A percentile compares a stretch with the other conserved stretches of the same genome.
These are phyloP conservation scores for Lethrus apterus DNA, from an alignment of 1,140 invertebrate species.

Conservation along the genomic window DNA sequence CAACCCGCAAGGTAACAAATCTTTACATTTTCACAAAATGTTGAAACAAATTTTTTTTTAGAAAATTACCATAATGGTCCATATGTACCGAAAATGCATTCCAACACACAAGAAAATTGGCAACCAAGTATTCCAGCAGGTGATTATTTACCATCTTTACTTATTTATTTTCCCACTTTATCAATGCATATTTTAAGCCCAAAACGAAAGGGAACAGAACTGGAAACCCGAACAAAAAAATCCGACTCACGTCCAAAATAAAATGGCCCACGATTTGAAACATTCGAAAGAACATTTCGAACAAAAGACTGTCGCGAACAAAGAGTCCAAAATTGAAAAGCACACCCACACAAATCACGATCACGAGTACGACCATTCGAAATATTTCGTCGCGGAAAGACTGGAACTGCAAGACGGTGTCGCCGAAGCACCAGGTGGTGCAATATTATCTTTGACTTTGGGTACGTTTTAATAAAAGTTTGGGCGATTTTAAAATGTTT, in stretches of 20 bases:
- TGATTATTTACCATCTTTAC: background rate
- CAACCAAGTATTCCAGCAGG: slow-evolving; percentile 3
- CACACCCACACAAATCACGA: slow-evolving; percentile 12
- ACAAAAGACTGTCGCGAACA: slow-evolving; percentile 1
- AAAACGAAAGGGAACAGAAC: background rate
- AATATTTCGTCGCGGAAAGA: slow-evolving; percentile 29
- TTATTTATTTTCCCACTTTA: background rate
- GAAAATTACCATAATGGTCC: no score
- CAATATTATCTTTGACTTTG: slow-evolving; percentile 75
- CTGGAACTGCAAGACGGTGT: slow-evolving; percentile 49
- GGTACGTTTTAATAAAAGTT: slow-evolving; percentile 39
- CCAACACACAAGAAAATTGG: slow-evolving; percentile 1
- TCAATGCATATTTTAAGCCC: no score
- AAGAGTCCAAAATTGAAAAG: slow-evolving; percentile 23
- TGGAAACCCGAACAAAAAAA: slow-evolving; percentile 21
- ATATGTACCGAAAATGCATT: background rate
- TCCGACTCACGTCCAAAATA: slow-evolving; percentile 32
- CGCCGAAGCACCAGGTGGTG: slow-evolving; percentile 63
- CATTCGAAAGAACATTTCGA: slow-evolving; percentile 30
- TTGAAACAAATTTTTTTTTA: no score
- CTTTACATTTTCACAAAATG: background rate
- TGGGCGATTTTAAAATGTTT: slow-evolving; percentile 13
- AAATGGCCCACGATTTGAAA: slow-evolving; percentile 37
- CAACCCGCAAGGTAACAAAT: slow-evolving; percentile 14
- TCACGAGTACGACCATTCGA: slow-evolving; percentile 12